phyloP scores from a whole-genome alignment of 2,888 invertebrate genomes.

The Sphaerolaimus hirsutus region DNA sequence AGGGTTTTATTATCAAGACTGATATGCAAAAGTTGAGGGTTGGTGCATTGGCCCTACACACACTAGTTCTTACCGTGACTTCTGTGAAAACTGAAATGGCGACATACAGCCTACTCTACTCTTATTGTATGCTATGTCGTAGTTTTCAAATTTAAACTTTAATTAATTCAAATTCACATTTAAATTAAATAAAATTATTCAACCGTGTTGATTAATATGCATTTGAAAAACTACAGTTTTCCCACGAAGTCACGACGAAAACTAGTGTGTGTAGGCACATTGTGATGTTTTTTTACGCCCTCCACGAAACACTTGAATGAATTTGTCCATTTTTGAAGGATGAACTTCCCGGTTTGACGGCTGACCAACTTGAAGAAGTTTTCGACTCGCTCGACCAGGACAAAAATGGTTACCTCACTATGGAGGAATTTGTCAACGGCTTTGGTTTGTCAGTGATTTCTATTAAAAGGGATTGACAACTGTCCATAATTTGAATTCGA shows the following conservation, averaged over 20 bases:
- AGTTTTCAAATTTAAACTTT: constrained; percentile 13
- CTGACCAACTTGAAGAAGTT: constrained; percentile 32
- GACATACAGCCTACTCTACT: no score
- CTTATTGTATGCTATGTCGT: neutral
- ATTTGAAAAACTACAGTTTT: no score
- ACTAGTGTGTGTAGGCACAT: no score
- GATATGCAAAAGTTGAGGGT: constrained; percentile 26
- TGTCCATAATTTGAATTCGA: neutral
- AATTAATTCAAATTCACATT: no score
- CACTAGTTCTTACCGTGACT: no score
- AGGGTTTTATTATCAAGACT: constrained; percentile 33
- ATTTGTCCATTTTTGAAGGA: constrained; percentile 6
- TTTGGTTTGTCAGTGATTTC: constrained; percentile 28
- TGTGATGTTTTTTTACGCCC: no score
- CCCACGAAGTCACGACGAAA: no score
- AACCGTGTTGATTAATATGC: no score
- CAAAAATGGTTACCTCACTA: constrained; percentile 32
- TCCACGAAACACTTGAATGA: no score
- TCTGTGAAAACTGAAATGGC: no score
- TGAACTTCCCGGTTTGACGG: constrained; percentile 28
- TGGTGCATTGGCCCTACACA: neutral
- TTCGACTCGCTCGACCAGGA: constrained; percentile 34
- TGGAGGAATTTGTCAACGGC: constrained; percentile 34
- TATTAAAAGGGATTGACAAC: neutral
- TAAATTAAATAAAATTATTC: no score